phyloP scores from a whole-genome alignment of 53 echinoderm and acorn worm genomes.

The Mesocentrotus franciscanus region DNA sequence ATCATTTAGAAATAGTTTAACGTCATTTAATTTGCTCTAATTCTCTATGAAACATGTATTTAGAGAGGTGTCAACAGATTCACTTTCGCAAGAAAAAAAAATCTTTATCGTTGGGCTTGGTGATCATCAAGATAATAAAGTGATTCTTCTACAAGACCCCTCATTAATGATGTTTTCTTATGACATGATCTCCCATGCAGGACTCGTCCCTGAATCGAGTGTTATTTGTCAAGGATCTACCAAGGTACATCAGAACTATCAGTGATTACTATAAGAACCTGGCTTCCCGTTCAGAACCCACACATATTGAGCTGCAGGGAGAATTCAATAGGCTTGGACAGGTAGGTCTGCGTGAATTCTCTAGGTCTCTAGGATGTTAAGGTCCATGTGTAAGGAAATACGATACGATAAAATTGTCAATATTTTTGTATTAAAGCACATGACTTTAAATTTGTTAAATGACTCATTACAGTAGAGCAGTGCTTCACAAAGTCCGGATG shows the following conservation, averaged over 20 bases:
- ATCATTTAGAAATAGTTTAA: too few species aligned
- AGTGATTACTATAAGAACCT: slow-evolving; percentile 78
- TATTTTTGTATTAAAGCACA: too few species aligned
- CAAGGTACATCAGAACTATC: slow-evolving; percentile 79
- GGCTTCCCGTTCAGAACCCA: neutral
- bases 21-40: too few species aligned
- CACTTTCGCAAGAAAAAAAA: too few species aligned
- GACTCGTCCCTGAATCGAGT: slow-evolving; percentile 80
- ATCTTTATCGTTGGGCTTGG: too few species aligned
- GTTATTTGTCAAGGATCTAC: slow-evolving; percentile 80
- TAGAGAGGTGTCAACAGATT: too few species aligned
- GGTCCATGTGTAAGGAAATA: too few species aligned
- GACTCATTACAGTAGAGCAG: too few species aligned
- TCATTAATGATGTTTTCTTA: neutral
- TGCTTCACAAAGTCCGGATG: too few species aligned
- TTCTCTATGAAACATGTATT: too few species aligned
- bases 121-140: neutral
- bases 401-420: too few species aligned
- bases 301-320: slow-evolving; percentile 24
- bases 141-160: neutral
- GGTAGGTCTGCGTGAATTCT: neutral
- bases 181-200: slow-evolving; percentile 48
- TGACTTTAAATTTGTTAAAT: too few species aligned
- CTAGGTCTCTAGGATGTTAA: neutral
- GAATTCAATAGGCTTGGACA: slow-evolving; percentile 48